A percentile compares a stretch with the other conserved stretches of the same genome.
Evolutionary conservation across 2,797 vertebrate species (phyloP).

Genomic region (Columba guinea): DNA sequence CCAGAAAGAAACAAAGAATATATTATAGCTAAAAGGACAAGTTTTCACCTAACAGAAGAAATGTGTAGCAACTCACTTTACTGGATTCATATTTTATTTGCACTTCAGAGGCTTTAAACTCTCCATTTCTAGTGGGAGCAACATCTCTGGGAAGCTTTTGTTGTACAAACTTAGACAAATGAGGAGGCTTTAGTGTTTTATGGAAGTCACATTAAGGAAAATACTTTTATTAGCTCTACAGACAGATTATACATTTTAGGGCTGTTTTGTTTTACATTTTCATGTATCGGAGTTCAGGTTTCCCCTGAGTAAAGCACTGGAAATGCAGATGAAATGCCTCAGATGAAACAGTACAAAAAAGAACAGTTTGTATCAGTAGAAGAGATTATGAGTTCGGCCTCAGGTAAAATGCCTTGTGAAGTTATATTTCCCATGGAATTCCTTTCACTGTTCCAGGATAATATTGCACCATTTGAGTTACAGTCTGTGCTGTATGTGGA

Average conservation of each 20-base stretch:
- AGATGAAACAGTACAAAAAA: neutral
- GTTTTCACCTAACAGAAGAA: constrained; percentile 20
- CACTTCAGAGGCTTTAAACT: constrained; percentile 7
- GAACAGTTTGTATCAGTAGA: neutral
- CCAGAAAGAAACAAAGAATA: neutral
- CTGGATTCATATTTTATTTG: constrained; percentile 4
- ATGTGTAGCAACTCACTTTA: neutral
- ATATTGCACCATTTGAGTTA: neutral
- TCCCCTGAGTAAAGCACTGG: neutral
- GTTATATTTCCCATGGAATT: constrained; percentile 46
- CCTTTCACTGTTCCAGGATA: constrained; percentile 17
- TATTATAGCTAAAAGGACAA: neutral
- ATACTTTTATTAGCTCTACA: neutral
- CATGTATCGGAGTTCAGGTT: neutral
- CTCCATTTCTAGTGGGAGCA: neutral
- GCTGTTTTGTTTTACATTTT: neutral
- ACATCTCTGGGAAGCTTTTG: neutral
- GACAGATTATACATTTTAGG: neutral
- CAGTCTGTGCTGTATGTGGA: neutral
- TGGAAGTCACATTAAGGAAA: neutral
- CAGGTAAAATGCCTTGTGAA: constrained; percentile 51
- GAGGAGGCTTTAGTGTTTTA: neutral
- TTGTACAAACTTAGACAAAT: neutral
- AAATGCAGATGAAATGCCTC: constrained; percentile 8
- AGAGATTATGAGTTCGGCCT: neutral